Base-by-base conservation (phyloP, 2,113 vertebrate species). In the Sinocyclocheilus maitianheensis region DNA sequence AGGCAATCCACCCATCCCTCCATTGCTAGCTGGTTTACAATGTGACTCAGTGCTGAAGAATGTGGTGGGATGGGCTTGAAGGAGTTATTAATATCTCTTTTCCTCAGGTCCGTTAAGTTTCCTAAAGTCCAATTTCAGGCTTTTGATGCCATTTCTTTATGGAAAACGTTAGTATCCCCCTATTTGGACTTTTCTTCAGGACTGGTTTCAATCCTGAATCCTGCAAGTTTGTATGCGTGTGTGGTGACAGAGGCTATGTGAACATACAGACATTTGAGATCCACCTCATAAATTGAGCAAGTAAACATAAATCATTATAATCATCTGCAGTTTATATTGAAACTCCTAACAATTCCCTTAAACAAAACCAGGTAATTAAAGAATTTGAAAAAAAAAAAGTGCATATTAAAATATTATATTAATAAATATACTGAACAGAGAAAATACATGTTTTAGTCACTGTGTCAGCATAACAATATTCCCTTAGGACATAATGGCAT, bases 11-110 rank as follows among this genome's bases (percentile, higher is more conserved):
- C 89, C 84, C 83, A 72, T 91, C 88, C 88, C 90, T 89, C 63
- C 26, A 79, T 58, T 72, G 84, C 92, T 91, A 89, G 85, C 88
- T 90, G 89, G 89, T 89, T 90, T 78, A 91, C 91, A 90, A 90
- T 91, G 90, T 90, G 95, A 95, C 94, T 95, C 93, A 95, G 90
- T 91, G 88, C 85, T 89, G 80, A 94, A 89, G 94, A 95, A 95
- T 95, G 93, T 80, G 86, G 92, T 91, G 93, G 94, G 94, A 80
- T 81, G 93, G 92, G 77, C 89, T n/a, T 88, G 60, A 11, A 60
- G 88, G 40, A 92, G 94, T 94, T 95, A 96, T 95, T 95, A 95
- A 95, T 95, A 95, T 91, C 93, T 91, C 93, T 86, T 92, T 94
- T 93, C 90, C 92, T 89, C 87, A 90, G 92, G 92, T 94, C 93